These are phyloP conservation scores for Elanus axillaris DNA, from an alignment of 2,113 vertebrate genomes.

Conservation along the genomic window DNA sequence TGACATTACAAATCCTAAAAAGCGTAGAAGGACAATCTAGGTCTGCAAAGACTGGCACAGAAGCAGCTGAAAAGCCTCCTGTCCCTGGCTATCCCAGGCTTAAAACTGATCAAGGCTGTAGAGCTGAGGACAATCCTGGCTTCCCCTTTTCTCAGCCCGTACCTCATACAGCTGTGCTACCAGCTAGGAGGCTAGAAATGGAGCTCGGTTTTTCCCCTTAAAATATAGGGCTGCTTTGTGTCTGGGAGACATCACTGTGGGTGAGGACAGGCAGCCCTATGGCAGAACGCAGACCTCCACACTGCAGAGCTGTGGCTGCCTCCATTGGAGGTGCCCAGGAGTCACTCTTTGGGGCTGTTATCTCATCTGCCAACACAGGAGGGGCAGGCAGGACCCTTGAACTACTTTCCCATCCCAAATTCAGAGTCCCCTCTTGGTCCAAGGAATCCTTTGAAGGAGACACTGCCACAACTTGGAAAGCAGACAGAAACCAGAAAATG, in stretches of 20 bases:
- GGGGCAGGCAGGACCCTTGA: not conserved
- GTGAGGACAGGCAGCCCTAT: not conserved
- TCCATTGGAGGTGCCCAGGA: not conserved
- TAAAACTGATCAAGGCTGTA: too few species aligned
- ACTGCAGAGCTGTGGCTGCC: not conserved
- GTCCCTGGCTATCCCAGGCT: not conserved
- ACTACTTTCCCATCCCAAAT: not conserved
- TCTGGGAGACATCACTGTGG: rapidly evolving
- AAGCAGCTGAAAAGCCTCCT: not conserved
- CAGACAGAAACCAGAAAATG: not conserved
- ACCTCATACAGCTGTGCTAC: not conserved
- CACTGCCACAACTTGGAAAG: not conserved
- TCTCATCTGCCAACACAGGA: not conserved
- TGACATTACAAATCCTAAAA: not conserved
- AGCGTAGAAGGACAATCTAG: not conserved
- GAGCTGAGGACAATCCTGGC: too few species aligned
- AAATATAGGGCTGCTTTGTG: not conserved
- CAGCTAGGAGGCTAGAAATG: not conserved
- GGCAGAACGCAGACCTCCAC: not conserved
- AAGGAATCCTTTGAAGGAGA: not conserved
- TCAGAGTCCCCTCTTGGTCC: not conserved
- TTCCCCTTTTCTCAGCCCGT: not conserved
- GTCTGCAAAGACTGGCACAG: not conserved
- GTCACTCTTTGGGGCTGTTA: not conserved
- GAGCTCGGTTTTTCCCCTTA: too few species aligned